Conservation (phyloP, 64 coral and sea anemone genomes). For the Montipora efflorescens region DNA sequence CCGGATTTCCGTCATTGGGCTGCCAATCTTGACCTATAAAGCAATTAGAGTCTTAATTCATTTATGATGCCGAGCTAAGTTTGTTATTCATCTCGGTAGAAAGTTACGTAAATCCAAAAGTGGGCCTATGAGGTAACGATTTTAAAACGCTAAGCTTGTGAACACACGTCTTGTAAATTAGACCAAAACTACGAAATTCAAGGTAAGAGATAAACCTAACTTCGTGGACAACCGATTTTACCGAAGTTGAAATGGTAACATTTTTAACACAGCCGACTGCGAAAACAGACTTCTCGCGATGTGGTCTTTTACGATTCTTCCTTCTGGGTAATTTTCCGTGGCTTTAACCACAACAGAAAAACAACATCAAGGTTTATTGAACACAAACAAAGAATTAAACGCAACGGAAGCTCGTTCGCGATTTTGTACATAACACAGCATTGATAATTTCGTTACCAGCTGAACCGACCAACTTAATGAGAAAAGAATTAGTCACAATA, state of each 20-base stretch:
- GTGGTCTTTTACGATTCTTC: background rate
- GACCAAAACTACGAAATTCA: background rate
- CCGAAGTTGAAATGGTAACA: background rate
- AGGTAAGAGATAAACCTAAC: too few relatives aligned
- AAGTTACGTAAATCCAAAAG: constrained; percentile 39
- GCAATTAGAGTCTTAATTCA: constrained; percentile 2
- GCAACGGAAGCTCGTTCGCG: background rate
- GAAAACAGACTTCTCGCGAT: background rate
- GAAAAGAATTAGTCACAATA: background rate
- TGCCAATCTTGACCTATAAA: constrained; percentile 17
- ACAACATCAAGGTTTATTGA: background rate
- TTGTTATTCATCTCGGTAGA: background rate
- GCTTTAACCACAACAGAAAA: constrained; percentile 29
- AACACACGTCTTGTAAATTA: background rate
- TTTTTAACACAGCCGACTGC: background rate
- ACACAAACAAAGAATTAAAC: background rate
- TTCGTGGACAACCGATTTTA: background rate
- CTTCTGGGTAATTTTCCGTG: background rate
- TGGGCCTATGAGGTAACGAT: background rate
- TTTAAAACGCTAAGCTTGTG: background rate
- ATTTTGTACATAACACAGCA: background rate
- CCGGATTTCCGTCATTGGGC: background rate
- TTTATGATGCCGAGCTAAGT: constrained; percentile 1
- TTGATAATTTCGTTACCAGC: constrained; percentile 1
- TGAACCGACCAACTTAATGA: constrained; percentile 11